Base-by-base conservation (phyloP, 2,888 invertebrate genomes). In the Drosophila picticornis region DNA sequence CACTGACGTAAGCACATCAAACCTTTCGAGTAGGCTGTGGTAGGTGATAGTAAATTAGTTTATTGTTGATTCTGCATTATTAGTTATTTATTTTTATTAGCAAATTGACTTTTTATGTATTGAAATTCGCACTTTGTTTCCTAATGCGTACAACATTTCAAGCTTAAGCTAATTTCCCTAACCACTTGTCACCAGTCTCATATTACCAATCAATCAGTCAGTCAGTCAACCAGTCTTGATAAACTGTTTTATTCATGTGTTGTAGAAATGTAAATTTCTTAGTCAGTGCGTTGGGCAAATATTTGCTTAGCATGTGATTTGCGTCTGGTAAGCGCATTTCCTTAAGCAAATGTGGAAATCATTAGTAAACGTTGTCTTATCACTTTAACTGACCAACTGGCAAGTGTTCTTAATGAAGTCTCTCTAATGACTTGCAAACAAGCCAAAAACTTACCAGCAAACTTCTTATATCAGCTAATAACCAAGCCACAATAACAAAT, bases 341-440 rank as follows among this genome's bases (percentile, higher is more conserved):
- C 38, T 25, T 34, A 9, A 11, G 9, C 36, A 72, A 72, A 46
- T 62, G 34, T 34, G 46, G 40, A 19, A 51, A 66, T 62, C 75
- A 75, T 75, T 75, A 75, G 75, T 25, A 46, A 29, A 32, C 29
- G 43, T 40, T 62, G 19, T 16, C 40, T 63, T 53, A 75, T 71
- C 63, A 57, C 29, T 40, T 57, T 11, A 60, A 40, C 56, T 75
- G 75, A 57, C 75, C 75, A 73, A 29, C 22, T 27, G 27, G 61
- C 61, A 65, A 61, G 19, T 53, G 38, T 48, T 43, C 29, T 61
- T 72, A 77, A 77, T 76, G 76, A 72, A 76, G 67, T 58, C 61
- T 66, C 50, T 72, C 68, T 84, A 84, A 84, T 83, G 86, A 84
- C 84, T 83, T 72, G 66, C 72, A 74, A 69, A 75, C 77, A 80